phyloP scores from a whole-genome alignment of 2,888 invertebrate species.

The Watsonalla cultraria region DNA sequence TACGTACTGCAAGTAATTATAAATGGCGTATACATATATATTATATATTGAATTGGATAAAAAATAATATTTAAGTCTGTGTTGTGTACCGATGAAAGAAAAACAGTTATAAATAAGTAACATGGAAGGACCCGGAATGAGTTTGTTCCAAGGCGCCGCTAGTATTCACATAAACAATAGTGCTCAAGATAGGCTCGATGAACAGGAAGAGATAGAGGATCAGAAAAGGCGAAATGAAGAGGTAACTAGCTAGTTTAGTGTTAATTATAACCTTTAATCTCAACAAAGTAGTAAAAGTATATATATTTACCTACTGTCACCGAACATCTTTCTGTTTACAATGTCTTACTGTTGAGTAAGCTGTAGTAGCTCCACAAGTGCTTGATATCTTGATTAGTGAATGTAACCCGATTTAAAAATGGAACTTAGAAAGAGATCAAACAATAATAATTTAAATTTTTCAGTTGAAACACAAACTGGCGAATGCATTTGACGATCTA shows the following conservation, averaged over 20 bases:
- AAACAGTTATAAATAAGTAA: constrained; percentile 1
- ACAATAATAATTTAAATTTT: constrained; percentile 20
- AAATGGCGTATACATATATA: too few relatives aligned
- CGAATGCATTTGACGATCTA: constrained; percentile 84
- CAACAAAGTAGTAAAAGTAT: not conserved
- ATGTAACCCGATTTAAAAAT: too few relatives aligned
- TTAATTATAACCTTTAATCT: not conserved
- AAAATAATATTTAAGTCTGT: too few relatives aligned
- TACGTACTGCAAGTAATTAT: too few relatives aligned
- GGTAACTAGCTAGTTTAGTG: constrained; percentile 49
- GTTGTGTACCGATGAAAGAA: too few relatives aligned
- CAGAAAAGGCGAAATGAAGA: constrained; percentile 82
- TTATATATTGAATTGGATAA: too few relatives aligned
- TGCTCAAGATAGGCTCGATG: constrained; percentile 80
- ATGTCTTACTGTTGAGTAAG: too few relatives aligned
- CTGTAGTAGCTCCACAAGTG: too few relatives aligned
- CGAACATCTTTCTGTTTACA: not conserved
- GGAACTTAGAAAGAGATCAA: too few relatives aligned
- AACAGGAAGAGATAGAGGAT: constrained; percentile 84
- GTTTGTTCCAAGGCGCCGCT: constrained; percentile 83
- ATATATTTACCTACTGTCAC: not conserved
- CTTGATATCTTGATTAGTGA: too few relatives aligned
- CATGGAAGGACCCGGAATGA: constrained; percentile 83
- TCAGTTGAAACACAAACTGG: constrained; percentile 81
- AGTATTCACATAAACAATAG: constrained; percentile 82